These are phyloP conservation scores for Diuraphis noxia DNA, from an alignment of 1,140 invertebrate genomes.

Conservation along the genomic window DNA sequence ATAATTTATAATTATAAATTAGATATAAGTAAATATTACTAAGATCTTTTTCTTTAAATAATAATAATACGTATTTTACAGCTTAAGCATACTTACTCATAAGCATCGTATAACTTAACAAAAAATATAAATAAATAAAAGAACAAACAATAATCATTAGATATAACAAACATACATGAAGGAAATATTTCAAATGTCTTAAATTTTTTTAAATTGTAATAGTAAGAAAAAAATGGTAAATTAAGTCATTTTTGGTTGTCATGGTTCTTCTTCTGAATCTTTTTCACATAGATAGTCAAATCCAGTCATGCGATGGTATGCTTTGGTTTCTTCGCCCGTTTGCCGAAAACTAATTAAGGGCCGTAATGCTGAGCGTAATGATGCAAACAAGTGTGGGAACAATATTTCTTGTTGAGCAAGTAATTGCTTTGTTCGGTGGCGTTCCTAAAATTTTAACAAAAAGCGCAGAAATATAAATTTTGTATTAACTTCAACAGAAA, in stretches of 20 bases:
- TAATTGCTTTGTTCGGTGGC: conserved; percentile 71
- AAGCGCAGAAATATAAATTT: background rate
- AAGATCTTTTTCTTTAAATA: background rate
- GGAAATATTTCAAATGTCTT: conserved; percentile 29
- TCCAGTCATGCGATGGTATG: conserved; percentile 41
- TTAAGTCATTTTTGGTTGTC: background rate
- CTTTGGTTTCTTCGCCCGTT: conserved; percentile 62
- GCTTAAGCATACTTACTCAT: too few relatives aligned
- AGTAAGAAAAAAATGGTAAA: background rate
- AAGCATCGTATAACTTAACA: background rate
- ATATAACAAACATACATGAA: conserved; percentile 4
- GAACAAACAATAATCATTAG: background rate
- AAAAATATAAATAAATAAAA: conserved; percentile 2
- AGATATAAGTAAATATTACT: background rate
- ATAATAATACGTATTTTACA: background rate
- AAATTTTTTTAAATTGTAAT: conserved; percentile 12
- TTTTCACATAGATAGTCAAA: conserved; percentile 13
- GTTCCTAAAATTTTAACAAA: conserved; percentile 63
- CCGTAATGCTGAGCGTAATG: conserved; percentile 70
- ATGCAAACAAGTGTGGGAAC: conserved; percentile 72
- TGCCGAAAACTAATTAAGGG: conserved; percentile 71
- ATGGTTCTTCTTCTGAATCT: conserved; percentile 50
- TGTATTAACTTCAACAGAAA: background rate
- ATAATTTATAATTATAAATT: background rate
- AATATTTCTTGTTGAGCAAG: conserved; percentile 76